A percentile compares a stretch with the other conserved stretches of the same genome.
These are phyloP conservation scores for Pelosia muscerda DNA, from an alignment of 2,888 invertebrate species.

Conservation along the genomic window DNA sequence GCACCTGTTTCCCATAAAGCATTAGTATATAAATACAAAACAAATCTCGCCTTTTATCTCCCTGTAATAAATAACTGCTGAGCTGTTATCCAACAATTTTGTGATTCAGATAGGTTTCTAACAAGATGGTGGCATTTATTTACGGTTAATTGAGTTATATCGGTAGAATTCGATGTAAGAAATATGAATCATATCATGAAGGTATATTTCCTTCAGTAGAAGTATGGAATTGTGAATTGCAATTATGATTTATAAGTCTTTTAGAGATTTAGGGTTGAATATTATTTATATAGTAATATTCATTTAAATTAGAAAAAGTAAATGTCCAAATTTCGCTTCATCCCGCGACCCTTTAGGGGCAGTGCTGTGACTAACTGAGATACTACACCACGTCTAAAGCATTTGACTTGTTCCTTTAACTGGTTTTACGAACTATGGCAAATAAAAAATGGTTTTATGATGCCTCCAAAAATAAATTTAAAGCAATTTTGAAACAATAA, in stretches of 20 bases:
- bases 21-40: slow-evolving; percentile 65
- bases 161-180: slow-evolving; percentile 11
- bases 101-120: slow-evolving; percentile 44
- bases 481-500: no score
- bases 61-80: slow-evolving; percentile 52
- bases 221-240: neutral
- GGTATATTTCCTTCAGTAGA: neutral
- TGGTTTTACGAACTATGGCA: no score
- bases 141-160: slow-evolving; percentile 37
- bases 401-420: no score
- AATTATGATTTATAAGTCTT: neutral
- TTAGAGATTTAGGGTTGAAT: neutral
- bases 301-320: no score
- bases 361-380: no score
- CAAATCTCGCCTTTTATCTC: slow-evolving; percentile 66
- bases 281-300: neutral
- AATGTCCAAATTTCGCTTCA: no score
- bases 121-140: slow-evolving; percentile 39
- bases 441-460: no score
- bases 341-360: no score
- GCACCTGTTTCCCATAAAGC: slow-evolving; percentile 72
- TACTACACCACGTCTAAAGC: no score
- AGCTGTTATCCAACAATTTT: slow-evolving; percentile 47
- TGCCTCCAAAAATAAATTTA: no score
- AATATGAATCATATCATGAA: neutral